Base-by-base conservation (phyloP, 1,140 invertebrate genomes). In the Drosophila nigromelanica region DNA sequence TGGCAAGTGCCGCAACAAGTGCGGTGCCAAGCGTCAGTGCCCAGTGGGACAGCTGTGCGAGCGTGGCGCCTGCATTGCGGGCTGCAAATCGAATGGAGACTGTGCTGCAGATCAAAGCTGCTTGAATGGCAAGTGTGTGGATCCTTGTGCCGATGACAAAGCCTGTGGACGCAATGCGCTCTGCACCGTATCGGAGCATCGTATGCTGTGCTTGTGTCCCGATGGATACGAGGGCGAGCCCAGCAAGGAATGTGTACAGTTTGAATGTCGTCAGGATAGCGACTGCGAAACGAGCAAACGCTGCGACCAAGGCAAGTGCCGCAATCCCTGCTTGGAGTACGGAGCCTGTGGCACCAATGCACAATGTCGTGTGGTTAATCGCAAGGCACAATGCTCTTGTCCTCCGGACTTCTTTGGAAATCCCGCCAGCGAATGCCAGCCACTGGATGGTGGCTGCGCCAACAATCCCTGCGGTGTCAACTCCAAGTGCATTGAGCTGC, bases 371-470 rank as follows among this genome's bases (percentile, higher is more conserved):
- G 95, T 97, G 2, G 93, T 96, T 3, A 94, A 96, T 61, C 94
- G 96, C 75, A 93, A 93, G 73, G 95, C 96, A 0, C 94, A 96
- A 75, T 98, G 97, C 91, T 95, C 95, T 0, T 98, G 97, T 91
- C 96, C 97, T 12, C 95, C 96, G 10, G 96, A 96, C 62, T 97
- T 96, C 89, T 94, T 95, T 74, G 97, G 97, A 61, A 97, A 98
- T 92, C 95, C 97, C 0, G 93, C 93, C 59, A 92, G 95, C 7
- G 96, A 96, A 91, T 98, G 97, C 82, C 93, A 93, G 62, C 92
- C 92, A 7, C 91, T 93, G 71, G 92, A 92, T 77, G 95, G 95
- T 5, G 95, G 95, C 69, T 97, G 96, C 89, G 91, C 95, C 18
- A 93, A 94, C 61, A 97, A 96, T 91, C 96, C 97, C 0, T 98